A percentile compares a stretch with the other conserved stretches of the same genome.
Conservation (phyloP, 37 sponge, comb jelly and placozoan species). For the Aplysina aerophoba region DNA sequence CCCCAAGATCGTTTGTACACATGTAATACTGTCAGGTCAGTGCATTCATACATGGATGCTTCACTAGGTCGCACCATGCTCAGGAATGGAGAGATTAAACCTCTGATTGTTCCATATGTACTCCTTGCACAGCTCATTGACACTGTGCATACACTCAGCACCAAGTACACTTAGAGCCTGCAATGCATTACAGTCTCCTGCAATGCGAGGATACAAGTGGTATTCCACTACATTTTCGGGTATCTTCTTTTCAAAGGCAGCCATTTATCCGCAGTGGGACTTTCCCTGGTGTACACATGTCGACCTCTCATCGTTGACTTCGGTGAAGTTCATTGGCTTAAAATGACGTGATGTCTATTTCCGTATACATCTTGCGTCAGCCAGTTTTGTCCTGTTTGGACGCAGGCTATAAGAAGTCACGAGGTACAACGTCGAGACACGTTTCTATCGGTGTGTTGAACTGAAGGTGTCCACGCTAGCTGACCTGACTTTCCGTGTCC, state of each 20-base stretch:
- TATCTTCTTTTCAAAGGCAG: not conserved
- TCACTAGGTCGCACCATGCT: not conserved
- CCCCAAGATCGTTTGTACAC: too few species aligned
- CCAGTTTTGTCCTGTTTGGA: not conserved
- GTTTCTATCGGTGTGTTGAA: too few species aligned
- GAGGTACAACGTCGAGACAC: too few species aligned
- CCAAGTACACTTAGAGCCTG: conserved; percentile 18
- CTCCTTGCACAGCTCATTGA: not conserved
- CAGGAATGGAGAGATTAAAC: not conserved
- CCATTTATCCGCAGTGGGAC: not conserved
- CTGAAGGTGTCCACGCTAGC: too few species aligned
- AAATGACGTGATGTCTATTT: not conserved
- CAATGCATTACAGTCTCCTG: too few species aligned
- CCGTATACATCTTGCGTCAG: conserved; percentile 6
- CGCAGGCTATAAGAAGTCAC: not conserved
- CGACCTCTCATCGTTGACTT: not conserved
- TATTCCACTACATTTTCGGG: conserved; percentile 65
- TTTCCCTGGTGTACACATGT: not conserved
- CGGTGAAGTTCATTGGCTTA: not conserved
- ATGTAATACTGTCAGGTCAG: not conserved
- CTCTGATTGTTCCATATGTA: conserved; percentile 27
- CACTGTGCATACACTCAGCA: conserved; percentile 11
- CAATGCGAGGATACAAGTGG: conserved; percentile 40
- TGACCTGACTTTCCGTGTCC: too few species aligned
- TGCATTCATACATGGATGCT: too few species aligned